Evolutionary conservation across 2,113 vertebrate genomes (phyloP).

Genomic region (Leiothrix lutea): DNA sequence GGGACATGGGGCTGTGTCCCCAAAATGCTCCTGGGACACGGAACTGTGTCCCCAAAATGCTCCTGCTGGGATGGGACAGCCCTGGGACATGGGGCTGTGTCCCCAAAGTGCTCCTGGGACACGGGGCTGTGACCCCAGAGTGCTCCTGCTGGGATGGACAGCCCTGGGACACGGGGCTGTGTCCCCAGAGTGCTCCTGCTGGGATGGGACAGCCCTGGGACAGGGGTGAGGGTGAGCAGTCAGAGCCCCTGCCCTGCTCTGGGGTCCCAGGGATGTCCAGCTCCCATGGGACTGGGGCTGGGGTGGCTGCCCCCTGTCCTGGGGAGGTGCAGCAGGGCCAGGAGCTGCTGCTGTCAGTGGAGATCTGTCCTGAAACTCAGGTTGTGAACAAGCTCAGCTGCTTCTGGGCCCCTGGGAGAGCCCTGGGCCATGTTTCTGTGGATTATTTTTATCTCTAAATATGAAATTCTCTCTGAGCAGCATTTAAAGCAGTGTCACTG

Average conservation of each 20-base stretch:
- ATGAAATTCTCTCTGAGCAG: neutral
- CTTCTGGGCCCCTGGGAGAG: neutral
- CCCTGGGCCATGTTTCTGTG: neutral
- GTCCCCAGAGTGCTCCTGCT: too few relatives aligned
- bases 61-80: too few relatives aligned
- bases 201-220: neutral
- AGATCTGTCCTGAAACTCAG: neutral
- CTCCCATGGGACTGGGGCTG: fast-evolving
- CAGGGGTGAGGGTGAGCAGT: neutral
- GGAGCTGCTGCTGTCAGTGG: neutral
- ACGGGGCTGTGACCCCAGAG: too few relatives aligned
- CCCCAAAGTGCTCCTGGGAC: too few relatives aligned
- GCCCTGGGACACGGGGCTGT: neutral
- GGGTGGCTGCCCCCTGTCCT: fast-evolving
- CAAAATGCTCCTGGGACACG: too few relatives aligned
- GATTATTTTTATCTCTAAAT: neutral
- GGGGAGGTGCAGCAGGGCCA: neutral
- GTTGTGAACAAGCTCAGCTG: neutral
- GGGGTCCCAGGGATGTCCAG: neutral
- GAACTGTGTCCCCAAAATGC: too few relatives aligned
- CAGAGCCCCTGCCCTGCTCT: neutral
- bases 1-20: too few relatives aligned
- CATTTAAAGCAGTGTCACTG: neutral
- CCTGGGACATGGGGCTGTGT: too few relatives aligned
- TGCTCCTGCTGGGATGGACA: too few relatives aligned